These are phyloP conservation scores for Spea multiplicata DNA, from an alignment of 2,113 vertebrate genomes.

Conservation along the genomic window DNA sequence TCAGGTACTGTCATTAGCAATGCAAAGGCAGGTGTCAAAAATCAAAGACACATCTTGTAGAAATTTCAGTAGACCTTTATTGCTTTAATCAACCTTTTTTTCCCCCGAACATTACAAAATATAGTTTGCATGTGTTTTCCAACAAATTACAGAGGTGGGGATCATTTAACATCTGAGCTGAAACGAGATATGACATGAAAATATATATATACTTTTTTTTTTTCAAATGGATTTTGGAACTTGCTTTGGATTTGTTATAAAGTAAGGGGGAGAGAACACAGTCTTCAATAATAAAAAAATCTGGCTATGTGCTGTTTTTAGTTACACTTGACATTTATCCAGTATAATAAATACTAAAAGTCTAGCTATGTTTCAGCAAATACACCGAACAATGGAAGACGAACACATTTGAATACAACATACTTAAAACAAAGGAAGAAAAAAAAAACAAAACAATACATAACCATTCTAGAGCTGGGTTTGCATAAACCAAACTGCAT, in stretches of 20 bases:
- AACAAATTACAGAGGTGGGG: slow-evolving; percentile 66
- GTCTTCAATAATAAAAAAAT: slow-evolving; percentile 10
- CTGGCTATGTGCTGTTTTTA: slow-evolving; percentile 54
- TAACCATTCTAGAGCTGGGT: slow-evolving; percentile 50
- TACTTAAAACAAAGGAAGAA: slow-evolving; percentile 44
- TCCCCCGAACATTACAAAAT: slow-evolving; percentile 74
- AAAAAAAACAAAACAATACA: slow-evolving; percentile 46
- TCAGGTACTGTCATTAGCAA: no score
- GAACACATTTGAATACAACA: slow-evolving; percentile 44
- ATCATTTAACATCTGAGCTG: slow-evolving; percentile 55
- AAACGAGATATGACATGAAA: slow-evolving; percentile 41
- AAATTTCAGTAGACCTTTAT: slow-evolving; percentile 74
- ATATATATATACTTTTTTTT: slow-evolving; percentile 56
- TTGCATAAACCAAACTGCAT: slow-evolving; percentile 51
- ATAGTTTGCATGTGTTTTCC: slow-evolving; percentile 62
- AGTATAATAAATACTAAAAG: slow-evolving; percentile 64
- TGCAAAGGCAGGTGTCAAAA: background rate
- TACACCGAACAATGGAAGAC: slow-evolving; percentile 63
- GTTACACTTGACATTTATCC: slow-evolving; percentile 59
- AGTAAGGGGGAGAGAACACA: slow-evolving; percentile 57
- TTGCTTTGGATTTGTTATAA: slow-evolving; percentile 64
- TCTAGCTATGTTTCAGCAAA: slow-evolving; percentile 57
- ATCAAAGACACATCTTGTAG: background rate
- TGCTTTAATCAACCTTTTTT: slow-evolving; percentile 74
- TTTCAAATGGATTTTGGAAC: slow-evolving; percentile 53